These are phyloP conservation scores for Dromiciops gliroides DNA, from an alignment of 2,113 vertebrate genomes.

Conservation along the genomic window DNA sequence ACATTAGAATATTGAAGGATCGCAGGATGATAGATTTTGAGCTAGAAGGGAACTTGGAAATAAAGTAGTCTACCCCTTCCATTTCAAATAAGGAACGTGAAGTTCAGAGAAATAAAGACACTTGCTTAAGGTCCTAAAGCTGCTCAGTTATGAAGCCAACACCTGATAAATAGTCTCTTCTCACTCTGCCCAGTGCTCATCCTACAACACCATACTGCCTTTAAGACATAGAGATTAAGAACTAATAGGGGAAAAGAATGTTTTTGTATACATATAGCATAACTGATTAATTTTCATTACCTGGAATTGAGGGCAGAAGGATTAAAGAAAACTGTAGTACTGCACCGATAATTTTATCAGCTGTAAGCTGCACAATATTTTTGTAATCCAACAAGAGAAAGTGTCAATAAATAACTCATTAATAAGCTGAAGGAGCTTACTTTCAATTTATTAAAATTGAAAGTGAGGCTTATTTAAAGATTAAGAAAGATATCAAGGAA, in stretches of 20 bases:
- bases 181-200: neutral
- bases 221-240: constrained; percentile 18
- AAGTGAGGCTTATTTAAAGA: constrained; percentile 75
- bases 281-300: constrained; percentile 70
- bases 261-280: constrained; percentile 39
- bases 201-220: neutral
- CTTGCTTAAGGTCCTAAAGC: neutral
- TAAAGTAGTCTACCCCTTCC: neutral
- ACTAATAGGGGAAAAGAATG: constrained; percentile 33
- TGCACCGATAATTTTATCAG: constrained; percentile 74
- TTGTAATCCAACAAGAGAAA: constrained; percentile 76
- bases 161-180: neutral
- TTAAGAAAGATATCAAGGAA: constrained; percentile 68
- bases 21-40: neutral
- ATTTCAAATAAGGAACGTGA: neutral
- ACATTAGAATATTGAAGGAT: neutral
- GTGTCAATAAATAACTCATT: constrained; percentile 75
- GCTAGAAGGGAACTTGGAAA: neutral
- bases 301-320: constrained; percentile 58
- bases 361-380: constrained; percentile 73
- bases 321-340: constrained; percentile 62
- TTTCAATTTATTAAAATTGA: constrained; percentile 65
- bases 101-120: neutral
- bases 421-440: constrained; percentile 68
- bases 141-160: neutral